Base-by-base conservation (phyloP, 1,140 invertebrate species). In the Panulirus ornatus region DNA sequence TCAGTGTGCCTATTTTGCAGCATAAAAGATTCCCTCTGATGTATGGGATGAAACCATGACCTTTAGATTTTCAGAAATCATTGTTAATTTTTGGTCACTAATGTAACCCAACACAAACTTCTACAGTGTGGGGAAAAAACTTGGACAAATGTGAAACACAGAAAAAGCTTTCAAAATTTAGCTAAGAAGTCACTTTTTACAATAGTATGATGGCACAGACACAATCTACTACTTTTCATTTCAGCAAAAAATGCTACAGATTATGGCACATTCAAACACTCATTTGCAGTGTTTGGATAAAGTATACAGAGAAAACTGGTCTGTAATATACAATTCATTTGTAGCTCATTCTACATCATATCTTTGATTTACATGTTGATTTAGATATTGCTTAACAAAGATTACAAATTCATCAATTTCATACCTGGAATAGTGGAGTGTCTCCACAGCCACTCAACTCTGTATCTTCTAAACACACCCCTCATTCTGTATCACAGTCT, bases 211-310 rank as follows among this genome's bases (percentile, higher is more conserved):
- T 66, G 30, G n/a, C 58, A 66, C 16, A 66, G 58, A 30, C 58
- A 66, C 58, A 66, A 66, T 66, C 22, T 66, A 66, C 58, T 66
- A 30, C 58, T 66, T 30, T n/a, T 1, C 16, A n/a, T 66, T 27
- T 66, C 58, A 66, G 58, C 27, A 66, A 66, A 66, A 11, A 66
- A 66, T 66, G 58, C 58, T 27, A n/a, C 58, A 66, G n/a, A 66
- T 27, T 66, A 66, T 66, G 58, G 58, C 58, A 66, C 58, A 27
- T 66, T 66, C 58, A 66, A 5, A 66, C 27, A 66, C 8, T 30
- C 27, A 30, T 30, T 30, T 66, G 30, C 58, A 66, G 5, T 30
- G 58, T 66, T 66, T 27, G 30, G 58, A 66, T 66, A 11, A 66
- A 66, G 5, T 30, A 22, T 30, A 66, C 27, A 66, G 58, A 66